Percentiles rank a stretch among this genome's conserved stretches.
Evolutionary conservation across 2,888 invertebrate genomes (phyloP).

Genomic region (Platycnemis pennipes): DNA sequence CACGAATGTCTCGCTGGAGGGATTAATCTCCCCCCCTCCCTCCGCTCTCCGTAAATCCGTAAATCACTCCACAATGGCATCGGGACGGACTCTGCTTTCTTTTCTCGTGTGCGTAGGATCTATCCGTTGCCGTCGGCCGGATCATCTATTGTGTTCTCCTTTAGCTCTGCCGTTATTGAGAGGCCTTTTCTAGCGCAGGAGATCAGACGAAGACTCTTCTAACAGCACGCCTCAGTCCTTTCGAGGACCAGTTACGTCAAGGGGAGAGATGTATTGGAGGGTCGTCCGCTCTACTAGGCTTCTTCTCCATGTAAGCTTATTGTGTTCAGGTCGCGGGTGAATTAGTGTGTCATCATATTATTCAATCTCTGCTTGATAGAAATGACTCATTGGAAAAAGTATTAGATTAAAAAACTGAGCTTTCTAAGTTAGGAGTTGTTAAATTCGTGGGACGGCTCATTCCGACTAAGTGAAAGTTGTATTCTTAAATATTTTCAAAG

Average conservation of each 20-base stretch:
- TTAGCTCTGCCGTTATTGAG: neutral
- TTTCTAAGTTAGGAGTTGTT: no score
- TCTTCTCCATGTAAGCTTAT: neutral
- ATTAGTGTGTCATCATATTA: no score
- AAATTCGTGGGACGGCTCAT: no score
- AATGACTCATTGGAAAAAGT: no score
- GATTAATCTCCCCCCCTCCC: neutral
- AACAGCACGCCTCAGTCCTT: neutral
- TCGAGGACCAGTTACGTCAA: neutral
- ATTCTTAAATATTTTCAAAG: no score
- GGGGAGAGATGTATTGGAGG: neutral
- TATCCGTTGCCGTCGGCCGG: neutral
- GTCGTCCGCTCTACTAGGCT: neutral
- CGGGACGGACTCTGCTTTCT: neutral
- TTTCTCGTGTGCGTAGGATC: neutral
- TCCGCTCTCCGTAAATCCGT: neutral
- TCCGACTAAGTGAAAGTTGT: no score
- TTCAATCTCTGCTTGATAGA: no score
- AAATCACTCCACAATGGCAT: constrained; percentile 2
- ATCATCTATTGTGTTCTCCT: neutral
- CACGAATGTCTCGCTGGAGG: neutral
- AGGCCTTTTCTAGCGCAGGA: neutral
- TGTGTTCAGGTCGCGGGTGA: neutral
- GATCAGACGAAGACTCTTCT: neutral
- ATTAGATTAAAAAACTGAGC: no score